phyloP scores from a whole-genome alignment of 2,888 invertebrate species.

The Drosophila lacicola region DNA sequence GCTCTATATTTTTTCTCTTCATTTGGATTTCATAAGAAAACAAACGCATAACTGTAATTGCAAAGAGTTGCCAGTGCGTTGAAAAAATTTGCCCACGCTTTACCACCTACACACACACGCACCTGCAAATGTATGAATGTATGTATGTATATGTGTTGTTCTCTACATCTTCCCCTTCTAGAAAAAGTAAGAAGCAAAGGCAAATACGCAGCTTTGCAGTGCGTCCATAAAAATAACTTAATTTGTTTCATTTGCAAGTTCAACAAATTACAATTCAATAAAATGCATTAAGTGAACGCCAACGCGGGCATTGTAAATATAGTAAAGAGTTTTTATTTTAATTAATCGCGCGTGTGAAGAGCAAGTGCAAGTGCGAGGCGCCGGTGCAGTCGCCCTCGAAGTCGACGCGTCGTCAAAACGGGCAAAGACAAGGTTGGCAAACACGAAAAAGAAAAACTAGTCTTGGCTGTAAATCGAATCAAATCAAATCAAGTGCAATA shows the following conservation, averaged over 20 bases:
- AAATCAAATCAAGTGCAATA: constrained; percentile 72
- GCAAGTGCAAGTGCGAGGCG: constrained; percentile 72
- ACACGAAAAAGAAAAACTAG: constrained; percentile 48
- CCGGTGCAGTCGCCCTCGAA: constrained; percentile 16
- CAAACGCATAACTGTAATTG: constrained; percentile 17
- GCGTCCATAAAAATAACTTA: background rate
- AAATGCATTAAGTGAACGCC: background rate
- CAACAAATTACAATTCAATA: background rate
- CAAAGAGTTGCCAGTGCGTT: constrained; percentile 19
- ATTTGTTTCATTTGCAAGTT: background rate
- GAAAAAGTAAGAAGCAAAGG: background rate
- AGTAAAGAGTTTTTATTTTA: background rate
- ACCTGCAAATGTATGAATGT: background rate
- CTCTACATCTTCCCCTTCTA: background rate
- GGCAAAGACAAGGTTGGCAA: constrained; percentile 76
- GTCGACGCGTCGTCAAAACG: constrained; percentile 46
- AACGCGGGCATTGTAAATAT: background rate
- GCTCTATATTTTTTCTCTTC: background rate
- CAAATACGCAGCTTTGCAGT: constrained; percentile 1
- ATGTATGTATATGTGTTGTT: background rate
- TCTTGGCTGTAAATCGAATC: constrained; percentile 77
- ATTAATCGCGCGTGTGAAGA: constrained; percentile 35
- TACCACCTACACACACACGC: background rate
- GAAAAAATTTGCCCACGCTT: background rate
- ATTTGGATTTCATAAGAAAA: background rate